A percentile compares a stretch with the other conserved stretches of the same genome.
These are phyloP conservation scores for Caerostris extrusa DNA, from an alignment of 1,140 invertebrate genomes.

Conservation along the genomic window DNA sequence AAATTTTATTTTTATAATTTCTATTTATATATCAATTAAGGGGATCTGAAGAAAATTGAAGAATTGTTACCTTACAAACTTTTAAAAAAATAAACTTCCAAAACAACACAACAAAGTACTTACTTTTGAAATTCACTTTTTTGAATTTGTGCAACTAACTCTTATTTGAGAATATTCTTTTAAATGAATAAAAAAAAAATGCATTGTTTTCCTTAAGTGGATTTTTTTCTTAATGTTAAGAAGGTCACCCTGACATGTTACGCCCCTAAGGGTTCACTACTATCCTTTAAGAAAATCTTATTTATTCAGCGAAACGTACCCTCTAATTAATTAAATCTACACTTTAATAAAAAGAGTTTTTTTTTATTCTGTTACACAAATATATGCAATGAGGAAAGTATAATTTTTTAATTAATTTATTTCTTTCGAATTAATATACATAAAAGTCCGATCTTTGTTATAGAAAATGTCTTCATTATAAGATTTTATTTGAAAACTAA, in stretches of 20 bases:
- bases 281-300: not conserved
- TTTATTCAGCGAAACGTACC: not conserved
- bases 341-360: not conserved
- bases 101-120: not conserved
- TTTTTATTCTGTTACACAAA: not conserved
- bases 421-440: too few species aligned
- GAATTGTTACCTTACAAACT: too few species aligned
- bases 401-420: too few species aligned
- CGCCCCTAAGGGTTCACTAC: not conserved
- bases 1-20: too few species aligned
- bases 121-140: not conserved
- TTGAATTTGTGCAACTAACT: not conserved
- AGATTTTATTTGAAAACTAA: too few species aligned
- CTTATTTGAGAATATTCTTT: not conserved
- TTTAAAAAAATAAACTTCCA: too few species aligned
- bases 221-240: not conserved
- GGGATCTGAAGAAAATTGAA: too few species aligned
- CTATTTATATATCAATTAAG: too few species aligned
- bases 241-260: not conserved
- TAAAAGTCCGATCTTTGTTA: too few species aligned
- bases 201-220: not conserved
- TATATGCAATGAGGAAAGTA: too few species aligned
- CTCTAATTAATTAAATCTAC: not conserved
- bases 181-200: not conserved
- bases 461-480: too few species aligned